A percentile compares a stretch with the other conserved stretches of the same genome.
Evolutionary conservation across 30 jellyfish, hydroid and myxozoan genomes (phyloP).

Genomic region (Chrysaora quinquecirrha): DNA sequence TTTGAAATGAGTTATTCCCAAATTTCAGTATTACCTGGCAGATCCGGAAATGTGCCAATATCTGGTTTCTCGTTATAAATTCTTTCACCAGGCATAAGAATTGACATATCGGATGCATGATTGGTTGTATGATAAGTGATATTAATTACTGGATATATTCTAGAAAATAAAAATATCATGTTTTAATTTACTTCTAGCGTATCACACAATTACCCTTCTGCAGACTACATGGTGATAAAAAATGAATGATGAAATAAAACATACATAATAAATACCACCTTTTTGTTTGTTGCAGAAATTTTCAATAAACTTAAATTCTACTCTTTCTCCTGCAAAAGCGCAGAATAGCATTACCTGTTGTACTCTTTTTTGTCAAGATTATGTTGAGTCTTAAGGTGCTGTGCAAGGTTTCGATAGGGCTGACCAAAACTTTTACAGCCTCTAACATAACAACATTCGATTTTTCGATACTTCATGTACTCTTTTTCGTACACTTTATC

Average conservation of each 20-base stretch:
- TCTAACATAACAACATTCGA: neutral
- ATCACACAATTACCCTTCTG: neutral
- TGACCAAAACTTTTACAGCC: neutral
- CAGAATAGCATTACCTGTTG: neutral
- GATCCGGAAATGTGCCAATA: neutral
- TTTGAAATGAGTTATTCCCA: neutral
- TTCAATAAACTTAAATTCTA: neutral
- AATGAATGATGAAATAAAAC: neutral
- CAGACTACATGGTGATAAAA: neutral
- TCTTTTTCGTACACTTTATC: neutral
- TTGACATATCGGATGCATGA: neutral
- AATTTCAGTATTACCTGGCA: neutral
- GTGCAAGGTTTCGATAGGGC: constrained; percentile 2
- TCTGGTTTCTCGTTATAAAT: neutral
- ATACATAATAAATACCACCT: neutral
- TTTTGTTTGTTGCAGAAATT: neutral
- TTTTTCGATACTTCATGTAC: neutral
- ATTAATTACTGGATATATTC: neutral
- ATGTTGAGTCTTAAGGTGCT: neutral
- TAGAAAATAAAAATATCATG: neutral
- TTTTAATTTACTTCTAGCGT: neutral
- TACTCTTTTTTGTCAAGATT: neutral
- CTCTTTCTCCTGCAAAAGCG: constrained; percentile 1
- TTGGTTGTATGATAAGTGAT: neutral
- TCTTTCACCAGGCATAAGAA: neutral